These are phyloP conservation scores for Pseudomugil tenellus DNA, from an alignment of 2,797 vertebrate genomes.

Conservation along the genomic window DNA sequence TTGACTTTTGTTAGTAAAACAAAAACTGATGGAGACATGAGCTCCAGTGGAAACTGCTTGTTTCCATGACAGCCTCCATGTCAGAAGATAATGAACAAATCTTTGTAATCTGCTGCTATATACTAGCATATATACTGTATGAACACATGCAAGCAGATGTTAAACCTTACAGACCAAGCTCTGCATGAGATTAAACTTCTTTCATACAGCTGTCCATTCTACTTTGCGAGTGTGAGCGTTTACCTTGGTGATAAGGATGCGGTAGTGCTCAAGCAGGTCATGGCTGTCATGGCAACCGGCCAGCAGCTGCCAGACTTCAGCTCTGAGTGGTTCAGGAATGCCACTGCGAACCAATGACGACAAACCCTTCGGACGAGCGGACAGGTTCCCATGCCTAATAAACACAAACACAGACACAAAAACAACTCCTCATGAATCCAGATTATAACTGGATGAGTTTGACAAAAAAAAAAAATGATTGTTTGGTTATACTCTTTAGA, in stretches of 20 bases:
- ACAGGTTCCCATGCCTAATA: conserved; percentile 92
- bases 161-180: neutral
- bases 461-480: neutral
- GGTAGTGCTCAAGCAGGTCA: conserved; percentile 91
- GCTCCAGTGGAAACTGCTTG: neutral
- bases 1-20: neutral
- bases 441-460: conserved; percentile 13
- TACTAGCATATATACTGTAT: neutral
- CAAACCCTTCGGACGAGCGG: conserved; percentile 90
- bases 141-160: neutral
- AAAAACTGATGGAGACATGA: neutral
- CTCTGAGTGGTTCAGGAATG: conserved; percentile 94
- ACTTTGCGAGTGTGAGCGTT: conserved; percentile 7
- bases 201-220: conserved; percentile 5
- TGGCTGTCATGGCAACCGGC: conserved; percentile 95
- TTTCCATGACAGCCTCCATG: neutral
- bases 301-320: conserved; percentile 97
- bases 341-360: conserved; percentile 90
- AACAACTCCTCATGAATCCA: conserved; percentile 4
- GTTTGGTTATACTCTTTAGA: neutral
- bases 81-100: neutral
- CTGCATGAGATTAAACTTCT: neutral
- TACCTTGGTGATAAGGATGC: conserved; percentile 97
- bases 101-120: neutral
- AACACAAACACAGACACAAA: conserved; percentile 24